Conservation (phyloP, 2,113 vertebrate genomes). For the Trematomus loennbergii region DNA sequence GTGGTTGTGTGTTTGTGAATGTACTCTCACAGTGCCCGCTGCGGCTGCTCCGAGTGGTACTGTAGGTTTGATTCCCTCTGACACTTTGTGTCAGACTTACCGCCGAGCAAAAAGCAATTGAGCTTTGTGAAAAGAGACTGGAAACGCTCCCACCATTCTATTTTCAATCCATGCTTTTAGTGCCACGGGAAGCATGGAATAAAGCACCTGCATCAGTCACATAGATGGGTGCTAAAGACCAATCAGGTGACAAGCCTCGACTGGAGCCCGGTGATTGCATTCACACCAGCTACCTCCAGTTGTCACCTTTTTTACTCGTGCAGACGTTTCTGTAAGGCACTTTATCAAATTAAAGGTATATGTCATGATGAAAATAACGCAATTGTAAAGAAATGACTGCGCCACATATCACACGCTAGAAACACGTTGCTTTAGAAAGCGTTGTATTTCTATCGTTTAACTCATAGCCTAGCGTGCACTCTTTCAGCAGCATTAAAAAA, state of each 20-base stretch:
- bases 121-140: constrained; percentile 61
- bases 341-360: background rate
- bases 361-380: background rate
- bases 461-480: too few species aligned
- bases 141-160: constrained; percentile 67
- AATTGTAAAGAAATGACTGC: background rate
- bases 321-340: constrained; percentile 6
- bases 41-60: constrained; percentile 58
- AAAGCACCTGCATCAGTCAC: constrained; percentile 62
- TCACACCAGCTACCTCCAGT: constrained; percentile 9
- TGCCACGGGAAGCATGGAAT: constrained; percentile 57
- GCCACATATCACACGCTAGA: too few species aligned
- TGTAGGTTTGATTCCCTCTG: constrained; percentile 67
- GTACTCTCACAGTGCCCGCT: constrained; percentile 43
- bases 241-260: constrained; percentile 59
- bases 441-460: too few species aligned
- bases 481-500: too few species aligned
- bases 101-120: constrained; percentile 67
- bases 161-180: constrained; percentile 70
- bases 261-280: constrained; percentile 46
- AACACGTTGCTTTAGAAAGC: too few species aligned
- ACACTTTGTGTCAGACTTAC: constrained; percentile 78
- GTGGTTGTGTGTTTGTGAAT: constrained; percentile 48
- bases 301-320: background rate
- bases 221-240: constrained; percentile 44